phyloP scores from a whole-genome alignment of 2,888 invertebrate genomes.

The Dynastes hyllus region DNA sequence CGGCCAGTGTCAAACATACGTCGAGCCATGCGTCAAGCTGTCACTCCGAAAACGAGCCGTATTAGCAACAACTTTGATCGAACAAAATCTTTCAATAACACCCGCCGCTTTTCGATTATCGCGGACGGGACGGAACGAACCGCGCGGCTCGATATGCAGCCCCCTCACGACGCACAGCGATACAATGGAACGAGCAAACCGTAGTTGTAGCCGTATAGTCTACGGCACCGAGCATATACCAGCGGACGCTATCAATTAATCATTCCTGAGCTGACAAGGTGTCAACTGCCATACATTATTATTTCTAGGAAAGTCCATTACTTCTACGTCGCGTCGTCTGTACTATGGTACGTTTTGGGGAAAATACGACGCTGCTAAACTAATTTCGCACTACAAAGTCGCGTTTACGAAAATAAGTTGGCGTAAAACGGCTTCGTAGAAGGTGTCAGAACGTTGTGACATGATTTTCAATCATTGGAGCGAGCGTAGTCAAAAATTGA shows the following conservation, averaged over 20 bases:
- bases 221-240: slow-evolving; percentile 36
- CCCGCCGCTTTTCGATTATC: slow-evolving; percentile 32
- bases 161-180: no score
- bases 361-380: no score
- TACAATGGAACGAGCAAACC: slow-evolving; percentile 4
- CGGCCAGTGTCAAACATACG: slow-evolving; percentile 27
- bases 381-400: no score
- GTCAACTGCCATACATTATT: slow-evolving; percentile 65
- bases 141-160: not conserved
- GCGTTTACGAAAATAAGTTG: no score
- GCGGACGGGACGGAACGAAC: not conserved
- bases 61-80: slow-evolving; percentile 34
- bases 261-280: slow-evolving; percentile 62
- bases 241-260: slow-evolving; percentile 62
- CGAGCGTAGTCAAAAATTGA: no score
- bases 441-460: no score
- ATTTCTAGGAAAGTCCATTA: slow-evolving; percentile 58
- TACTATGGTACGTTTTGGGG: no score
- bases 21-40: slow-evolving; percentile 29
- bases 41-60: slow-evolving; percentile 8
- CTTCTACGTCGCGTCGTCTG: not conserved
- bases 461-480: no score
- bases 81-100: slow-evolving; percentile 48
- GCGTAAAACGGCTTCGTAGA: no score
- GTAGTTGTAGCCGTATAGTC: not conserved